phyloP scores from a whole-genome alignment of 37 sponge, comb jelly and placozoan genomes.

The Hexactinellida sp. region DNA sequence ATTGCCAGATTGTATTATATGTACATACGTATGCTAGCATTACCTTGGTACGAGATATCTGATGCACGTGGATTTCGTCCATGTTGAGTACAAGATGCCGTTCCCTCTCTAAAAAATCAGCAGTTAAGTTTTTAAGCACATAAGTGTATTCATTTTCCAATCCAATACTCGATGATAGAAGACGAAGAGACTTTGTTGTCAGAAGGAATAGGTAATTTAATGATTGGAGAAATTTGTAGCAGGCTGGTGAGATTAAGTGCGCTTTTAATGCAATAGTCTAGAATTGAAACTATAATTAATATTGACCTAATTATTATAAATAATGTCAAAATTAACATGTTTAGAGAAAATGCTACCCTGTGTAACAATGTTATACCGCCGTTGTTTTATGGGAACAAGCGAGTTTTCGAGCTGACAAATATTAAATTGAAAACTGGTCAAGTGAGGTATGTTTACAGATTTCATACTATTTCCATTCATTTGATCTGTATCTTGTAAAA shows the following conservation, averaged over 20 bases:
- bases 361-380: background rate
- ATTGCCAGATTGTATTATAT: background rate
- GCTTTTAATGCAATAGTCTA: background rate
- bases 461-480: background rate
- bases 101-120: background rate
- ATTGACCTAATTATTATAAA: no score
- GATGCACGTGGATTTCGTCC: background rate
- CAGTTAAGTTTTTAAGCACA: background rate
- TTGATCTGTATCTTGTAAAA: background rate
- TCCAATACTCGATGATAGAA: background rate
- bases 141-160: background rate
- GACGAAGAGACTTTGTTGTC: background rate
- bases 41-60: background rate
- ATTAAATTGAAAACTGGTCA: background rate
- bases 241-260: background rate
- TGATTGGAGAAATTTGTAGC: background rate
- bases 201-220: background rate
- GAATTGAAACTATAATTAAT: background rate
- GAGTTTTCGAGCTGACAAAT: background rate
- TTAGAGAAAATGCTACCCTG: background rate
- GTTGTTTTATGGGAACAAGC: background rate
- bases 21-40: background rate
- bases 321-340: background rate
- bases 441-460: background rate
- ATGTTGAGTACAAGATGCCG: background rate